Conservation (phyloP, 2,797 vertebrate genomes). For the Sebastes dallii region DNA sequence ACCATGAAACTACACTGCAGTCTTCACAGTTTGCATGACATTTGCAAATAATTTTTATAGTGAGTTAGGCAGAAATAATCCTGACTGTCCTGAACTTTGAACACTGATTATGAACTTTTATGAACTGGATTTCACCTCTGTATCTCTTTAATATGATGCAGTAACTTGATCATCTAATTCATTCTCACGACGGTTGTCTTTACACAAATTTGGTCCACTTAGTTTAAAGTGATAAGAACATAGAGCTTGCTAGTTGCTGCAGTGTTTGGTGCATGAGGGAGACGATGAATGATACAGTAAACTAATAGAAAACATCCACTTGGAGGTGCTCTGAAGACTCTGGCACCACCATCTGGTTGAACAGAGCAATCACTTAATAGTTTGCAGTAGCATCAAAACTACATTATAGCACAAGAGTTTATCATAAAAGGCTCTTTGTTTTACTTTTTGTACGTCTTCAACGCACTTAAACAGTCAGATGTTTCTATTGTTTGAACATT, state of each 20-base stretch:
- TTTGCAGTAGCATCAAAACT: neutral
- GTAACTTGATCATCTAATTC: neutral
- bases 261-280: neutral
- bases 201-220: neutral
- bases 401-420: neutral
- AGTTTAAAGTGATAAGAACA: neutral
- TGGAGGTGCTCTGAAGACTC: neutral
- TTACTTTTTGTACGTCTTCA: neutral
- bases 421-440: neutral
- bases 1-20: neutral
- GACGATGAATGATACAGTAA: neutral
- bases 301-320: neutral
- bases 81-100: neutral
- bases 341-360: conserved; percentile 17
- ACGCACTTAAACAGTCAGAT: neutral
- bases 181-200: neutral
- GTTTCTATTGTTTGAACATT: neutral
- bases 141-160: neutral
- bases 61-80: neutral
- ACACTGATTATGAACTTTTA: neutral
- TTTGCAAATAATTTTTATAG: neutral
- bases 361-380: neutral
- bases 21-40: neutral
- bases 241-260: neutral
- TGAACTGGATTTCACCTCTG: neutral